Base-by-base conservation (phyloP, 2,888 invertebrate genomes). In the Polydrusus tereticollis region DNA sequence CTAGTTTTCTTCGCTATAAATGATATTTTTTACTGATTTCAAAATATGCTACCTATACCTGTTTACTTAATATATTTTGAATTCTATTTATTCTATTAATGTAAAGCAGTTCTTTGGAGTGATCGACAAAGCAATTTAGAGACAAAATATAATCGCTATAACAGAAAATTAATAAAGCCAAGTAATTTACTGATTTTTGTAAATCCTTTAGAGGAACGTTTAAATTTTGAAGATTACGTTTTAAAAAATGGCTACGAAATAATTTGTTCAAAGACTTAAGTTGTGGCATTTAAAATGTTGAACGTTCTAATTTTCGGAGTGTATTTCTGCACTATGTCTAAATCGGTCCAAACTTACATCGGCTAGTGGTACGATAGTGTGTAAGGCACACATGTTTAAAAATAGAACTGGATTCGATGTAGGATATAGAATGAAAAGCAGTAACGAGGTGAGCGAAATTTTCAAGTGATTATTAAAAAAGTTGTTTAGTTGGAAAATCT, bases 391-490 rank as follows among this genome's bases (percentile, higher is more conserved):
- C n/a, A 55, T 47, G 68, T 47, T 57, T 63, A 63, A 63, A 69
- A 69, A 69, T 69, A 69, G 36, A 12, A 20, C 20, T 33, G 36
- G 10, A 45, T 59, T 33, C 29, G 41, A 67, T 16, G 59, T 67
- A 47, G 45, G 47, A 67, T 41, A 58, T 23, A 67, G 45, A 63
- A 69, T 62, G 69, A 69, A 69, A 69, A 29, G 63, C 33, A 63
- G 63, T 38, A 47, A 52, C 29, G 68, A 62, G 62, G 69, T 69
- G 43, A 63, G 63, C 57, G 45, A 63, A 63, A 20, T 50, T 63
- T 47, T 16, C 33, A 36, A 16, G 18, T 47, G 14, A 52, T 47
- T 18, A 57, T 65, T 29, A 43, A 65, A 20, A 45, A 10, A 45
- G 59, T 43, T 45, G 18, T 6, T 45, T 45, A 18, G 10, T 41